phyloP scores from a whole-genome alignment of 2,113 vertebrate genomes.

The Cettia cetti region DNA sequence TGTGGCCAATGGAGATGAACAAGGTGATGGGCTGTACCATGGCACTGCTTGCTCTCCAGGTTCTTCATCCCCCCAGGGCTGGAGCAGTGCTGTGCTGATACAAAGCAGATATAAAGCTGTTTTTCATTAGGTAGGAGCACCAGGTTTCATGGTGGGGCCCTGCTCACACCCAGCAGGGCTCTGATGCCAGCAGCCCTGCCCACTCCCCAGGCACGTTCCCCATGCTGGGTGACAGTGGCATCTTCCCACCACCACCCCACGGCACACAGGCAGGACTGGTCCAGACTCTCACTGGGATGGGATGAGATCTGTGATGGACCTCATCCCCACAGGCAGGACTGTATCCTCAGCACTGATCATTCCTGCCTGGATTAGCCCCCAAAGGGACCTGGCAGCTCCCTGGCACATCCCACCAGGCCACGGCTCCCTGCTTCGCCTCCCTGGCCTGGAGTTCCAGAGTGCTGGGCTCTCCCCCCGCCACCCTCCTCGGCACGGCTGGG shows the following conservation, averaged over 20 bases:
- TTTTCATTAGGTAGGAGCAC: neutral
- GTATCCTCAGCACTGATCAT: neutral
- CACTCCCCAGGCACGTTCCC: fast-evolving
- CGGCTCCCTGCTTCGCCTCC: fast-evolving
- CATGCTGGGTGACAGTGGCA: neutral
- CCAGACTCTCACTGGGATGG: fast-evolving
- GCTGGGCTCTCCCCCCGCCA: neutral
- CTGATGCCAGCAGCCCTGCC: neutral
- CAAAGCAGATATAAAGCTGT: slow-evolving; percentile 38
- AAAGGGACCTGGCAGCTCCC: neutral
- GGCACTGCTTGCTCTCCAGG: neutral
- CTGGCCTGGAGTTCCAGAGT: neutral
- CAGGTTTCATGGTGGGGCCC: neutral
- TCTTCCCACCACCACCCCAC: fast-evolving
- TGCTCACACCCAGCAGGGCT: fast-evolving
- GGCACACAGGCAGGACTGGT: neutral
- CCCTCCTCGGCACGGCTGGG: slow-evolving; percentile 39
- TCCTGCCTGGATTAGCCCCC: neutral
- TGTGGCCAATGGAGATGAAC: fast-evolving
- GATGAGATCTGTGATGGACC: neutral
- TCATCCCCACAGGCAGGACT: fast-evolving
- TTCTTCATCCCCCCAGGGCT: neutral
- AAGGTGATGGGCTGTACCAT: neutral
- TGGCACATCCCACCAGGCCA: neutral
- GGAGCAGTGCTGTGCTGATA: neutral